Percentiles rank a stretch among this genome's conserved stretches.
These are phyloP conservation scores for Melieria picta DNA, from an alignment of 2,888 invertebrate genomes.

Conservation along the genomic window DNA sequence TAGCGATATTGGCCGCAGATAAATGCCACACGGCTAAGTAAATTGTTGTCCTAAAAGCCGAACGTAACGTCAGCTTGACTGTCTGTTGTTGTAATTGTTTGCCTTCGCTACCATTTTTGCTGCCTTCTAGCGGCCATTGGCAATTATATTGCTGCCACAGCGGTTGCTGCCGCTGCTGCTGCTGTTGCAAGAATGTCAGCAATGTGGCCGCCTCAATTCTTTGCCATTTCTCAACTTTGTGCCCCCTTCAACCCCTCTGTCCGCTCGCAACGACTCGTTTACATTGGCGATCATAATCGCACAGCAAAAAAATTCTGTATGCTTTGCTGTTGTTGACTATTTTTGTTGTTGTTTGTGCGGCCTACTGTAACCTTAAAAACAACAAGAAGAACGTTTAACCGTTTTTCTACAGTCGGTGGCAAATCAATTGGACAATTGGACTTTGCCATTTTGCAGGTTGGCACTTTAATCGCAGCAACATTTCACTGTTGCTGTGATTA, in stretches of 20 bases:
- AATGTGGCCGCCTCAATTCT: neutral
- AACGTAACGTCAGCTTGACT: neutral
- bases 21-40: slow-evolving; percentile 1
- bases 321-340: neutral
- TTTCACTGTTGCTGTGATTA: too few species aligned
- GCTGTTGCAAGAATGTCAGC: slow-evolving; percentile 7
- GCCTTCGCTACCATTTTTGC: neutral
- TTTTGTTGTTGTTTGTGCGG: neutral
- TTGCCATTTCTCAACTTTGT: neutral
- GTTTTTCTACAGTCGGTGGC: neutral
- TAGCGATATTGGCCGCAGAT: neutral
- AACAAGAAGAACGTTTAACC: neutral
- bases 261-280: neutral
- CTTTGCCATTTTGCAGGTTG: neutral
- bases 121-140: neutral
- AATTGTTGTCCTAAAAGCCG: slow-evolving; percentile 3
- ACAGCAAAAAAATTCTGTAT: neutral
- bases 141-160: slow-evolving; percentile 22
- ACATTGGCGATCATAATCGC: neutral
- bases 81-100: too few species aligned
- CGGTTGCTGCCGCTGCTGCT: slow-evolving; percentile 14
- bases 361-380: neutral
- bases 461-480: neutral
- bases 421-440: neutral
- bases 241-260: too few species aligned